These are phyloP conservation scores for Athalia rosae DNA, from an alignment of 2,888 invertebrate species.

Conservation along the genomic window DNA sequence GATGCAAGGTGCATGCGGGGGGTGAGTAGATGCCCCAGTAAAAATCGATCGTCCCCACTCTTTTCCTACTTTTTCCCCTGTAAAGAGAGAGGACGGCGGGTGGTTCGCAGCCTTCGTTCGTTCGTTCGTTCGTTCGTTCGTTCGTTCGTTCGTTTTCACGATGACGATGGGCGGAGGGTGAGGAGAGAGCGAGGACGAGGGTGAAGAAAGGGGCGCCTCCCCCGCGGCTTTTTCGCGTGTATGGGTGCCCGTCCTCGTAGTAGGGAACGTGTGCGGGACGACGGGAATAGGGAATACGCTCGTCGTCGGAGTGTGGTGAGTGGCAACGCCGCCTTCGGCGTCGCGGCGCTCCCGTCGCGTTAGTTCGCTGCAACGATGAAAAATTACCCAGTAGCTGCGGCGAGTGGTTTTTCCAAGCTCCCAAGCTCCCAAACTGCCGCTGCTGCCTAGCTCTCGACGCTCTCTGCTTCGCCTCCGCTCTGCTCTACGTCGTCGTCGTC, in stretches of 20 bases:
- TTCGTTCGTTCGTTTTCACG: neutral
- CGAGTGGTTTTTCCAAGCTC: constrained; percentile 60
- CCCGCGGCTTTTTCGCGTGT: constrained; percentile 38
- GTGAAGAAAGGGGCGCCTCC: constrained; percentile 41
- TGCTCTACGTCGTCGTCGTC: constrained; percentile 40
- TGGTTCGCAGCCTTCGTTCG: constrained; percentile 21
- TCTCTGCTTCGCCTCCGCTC: constrained; percentile 33
- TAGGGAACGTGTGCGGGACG: constrained; percentile 48
- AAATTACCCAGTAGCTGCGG: constrained; percentile 71
- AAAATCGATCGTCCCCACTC: constrained; percentile 75
- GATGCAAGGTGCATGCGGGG: constrained; percentile 65
- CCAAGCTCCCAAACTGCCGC: constrained; percentile 28
- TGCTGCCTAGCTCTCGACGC: constrained; percentile 36
- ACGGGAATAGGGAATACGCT: neutral
- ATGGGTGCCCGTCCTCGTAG: neutral
- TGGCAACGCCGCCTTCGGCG: constrained; percentile 62
- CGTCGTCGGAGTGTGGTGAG: constrained; percentile 49
- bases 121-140: neutral
- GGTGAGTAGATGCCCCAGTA: constrained; percentile 73
- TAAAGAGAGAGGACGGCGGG: constrained; percentile 56
- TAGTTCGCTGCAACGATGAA: constrained; percentile 69
- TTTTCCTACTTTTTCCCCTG: constrained; percentile 68
- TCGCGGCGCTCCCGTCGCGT: constrained; percentile 67
- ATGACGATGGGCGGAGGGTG: neutral
- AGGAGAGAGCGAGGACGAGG: constrained; percentile 26